phyloP scores from a whole-genome alignment of 2,888 invertebrate genomes.

The Hypomecis punctinalis region DNA sequence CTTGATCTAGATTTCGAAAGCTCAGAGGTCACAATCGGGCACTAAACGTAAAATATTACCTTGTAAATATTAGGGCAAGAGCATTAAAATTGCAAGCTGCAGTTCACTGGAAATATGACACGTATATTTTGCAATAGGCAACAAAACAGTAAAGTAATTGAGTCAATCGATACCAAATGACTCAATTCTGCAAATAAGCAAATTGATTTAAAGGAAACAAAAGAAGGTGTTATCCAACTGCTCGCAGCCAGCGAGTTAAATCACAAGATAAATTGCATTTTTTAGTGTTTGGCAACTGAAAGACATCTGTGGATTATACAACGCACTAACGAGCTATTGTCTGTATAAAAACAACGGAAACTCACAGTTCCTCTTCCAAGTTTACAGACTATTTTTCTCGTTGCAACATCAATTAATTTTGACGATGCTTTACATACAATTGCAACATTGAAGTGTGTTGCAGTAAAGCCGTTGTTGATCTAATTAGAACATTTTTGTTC shows the following conservation, averaged over 20 bases:
- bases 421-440: slow-evolving; percentile 33
- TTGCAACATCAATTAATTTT: slow-evolving; percentile 50
- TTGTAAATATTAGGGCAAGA: slow-evolving; percentile 27
- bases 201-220: slow-evolving; percentile 32
- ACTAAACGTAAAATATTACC: slow-evolving; percentile 30
- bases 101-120: slow-evolving; percentile 15
- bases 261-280: slow-evolving; percentile 51
- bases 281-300: slow-evolving; percentile 47
- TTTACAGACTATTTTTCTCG: slow-evolving; percentile 52
- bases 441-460: slow-evolving; percentile 20
- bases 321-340: slow-evolving; percentile 60
- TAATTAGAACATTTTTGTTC: too few species aligned
- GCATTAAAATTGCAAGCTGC: slow-evolving; percentile 15
- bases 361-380: slow-evolving; percentile 68
- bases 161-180: slow-evolving; percentile 19
- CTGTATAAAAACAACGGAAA: slow-evolving; percentile 54
- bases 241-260: slow-evolving; percentile 46
- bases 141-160: slow-evolving; percentile 8
- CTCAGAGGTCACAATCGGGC: slow-evolving; percentile 47
- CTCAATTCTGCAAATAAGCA: slow-evolving; percentile 20
- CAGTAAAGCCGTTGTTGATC: slow-evolving; percentile 8
- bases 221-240: slow-evolving; percentile 30
- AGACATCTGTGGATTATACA: slow-evolving; percentile 50
- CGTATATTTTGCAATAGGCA: slow-evolving; percentile 19
- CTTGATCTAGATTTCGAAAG: slow-evolving; percentile 52